phyloP scores from a whole-genome alignment of 2,888 invertebrate genomes.

The Agrotis segetum region DNA sequence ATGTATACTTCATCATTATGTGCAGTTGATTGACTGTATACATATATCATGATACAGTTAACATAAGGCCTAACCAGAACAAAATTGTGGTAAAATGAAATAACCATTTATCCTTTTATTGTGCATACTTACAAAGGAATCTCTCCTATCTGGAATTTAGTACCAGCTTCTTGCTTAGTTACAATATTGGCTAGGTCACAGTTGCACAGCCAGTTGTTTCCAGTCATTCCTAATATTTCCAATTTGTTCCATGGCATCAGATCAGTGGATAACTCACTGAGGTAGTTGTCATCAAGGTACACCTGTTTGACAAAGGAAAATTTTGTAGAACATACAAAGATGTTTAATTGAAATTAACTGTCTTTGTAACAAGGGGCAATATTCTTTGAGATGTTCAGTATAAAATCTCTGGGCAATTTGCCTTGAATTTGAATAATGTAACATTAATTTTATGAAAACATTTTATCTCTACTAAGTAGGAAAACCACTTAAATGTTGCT shows the following conservation, averaged over 20 bases:
- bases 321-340: constrained; percentile 1
- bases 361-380: neutral
- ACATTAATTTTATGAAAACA: constrained; percentile 11
- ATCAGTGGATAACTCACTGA: constrained; percentile 89
- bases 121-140: constrained; percentile 83
- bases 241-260: constrained; percentile 90
- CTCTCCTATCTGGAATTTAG: constrained; percentile 82
- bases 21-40: no score
- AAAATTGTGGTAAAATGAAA: neutral
- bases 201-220: constrained; percentile 93
- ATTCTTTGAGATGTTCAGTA: neutral
- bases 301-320: constrained; percentile 82
- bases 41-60: neutral
- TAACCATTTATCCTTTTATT: neutral
- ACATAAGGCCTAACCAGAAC: neutral
- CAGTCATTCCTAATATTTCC: constrained; percentile 89
- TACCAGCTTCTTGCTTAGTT: constrained; percentile 81
- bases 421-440: constrained; percentile 17
- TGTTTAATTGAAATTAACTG: neutral
- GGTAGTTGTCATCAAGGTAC: constrained; percentile 92
- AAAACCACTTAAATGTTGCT: constrained; percentile 40
- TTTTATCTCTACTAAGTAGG: constrained; percentile 39
- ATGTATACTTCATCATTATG: neutral
- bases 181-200: constrained; percentile 89
- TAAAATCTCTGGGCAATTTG: constrained; percentile 12